Evolutionary conservation across 2,888 invertebrate genomes (phyloP).

Genomic region (Leucania comma): DNA sequence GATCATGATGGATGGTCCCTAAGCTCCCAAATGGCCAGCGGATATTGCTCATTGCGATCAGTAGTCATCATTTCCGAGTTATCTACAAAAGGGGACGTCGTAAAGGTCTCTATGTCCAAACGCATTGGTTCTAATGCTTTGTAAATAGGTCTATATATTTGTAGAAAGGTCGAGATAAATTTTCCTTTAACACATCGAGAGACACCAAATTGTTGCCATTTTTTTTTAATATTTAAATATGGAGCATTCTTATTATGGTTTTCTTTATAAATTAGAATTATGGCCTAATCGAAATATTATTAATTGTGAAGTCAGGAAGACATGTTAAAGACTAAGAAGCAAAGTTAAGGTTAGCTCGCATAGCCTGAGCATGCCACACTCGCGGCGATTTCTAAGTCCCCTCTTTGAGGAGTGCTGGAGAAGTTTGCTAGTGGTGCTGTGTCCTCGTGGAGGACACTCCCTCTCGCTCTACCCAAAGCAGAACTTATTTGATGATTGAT

Average conservation of each 20-base stretch:
- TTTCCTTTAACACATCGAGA: too few relatives aligned
- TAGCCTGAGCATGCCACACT: background rate
- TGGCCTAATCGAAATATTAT: background rate
- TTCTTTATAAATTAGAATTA: background rate
- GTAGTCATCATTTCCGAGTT: background rate
- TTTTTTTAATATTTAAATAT: background rate
- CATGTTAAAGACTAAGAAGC: background rate
- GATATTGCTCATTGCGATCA: slow-evolving; percentile 14
- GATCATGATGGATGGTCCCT: background rate
- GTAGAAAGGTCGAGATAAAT: too few relatives aligned
- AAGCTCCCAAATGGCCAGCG: slow-evolving; percentile 1
- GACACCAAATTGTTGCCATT: too few relatives aligned
- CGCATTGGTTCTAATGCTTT: too few relatives aligned
- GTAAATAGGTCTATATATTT: too few relatives aligned
- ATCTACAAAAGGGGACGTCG: background rate
- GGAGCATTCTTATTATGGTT: background rate
- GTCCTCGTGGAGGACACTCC: too few relatives aligned
- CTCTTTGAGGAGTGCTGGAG: too few relatives aligned
- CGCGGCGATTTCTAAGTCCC: too few relatives aligned
- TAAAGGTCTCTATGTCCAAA: background rate
- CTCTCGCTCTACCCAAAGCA: too few relatives aligned
- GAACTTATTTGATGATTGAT: too few relatives aligned
- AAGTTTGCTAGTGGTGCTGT: too few relatives aligned
- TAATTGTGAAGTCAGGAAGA: background rate
- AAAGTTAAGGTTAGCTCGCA: background rate